Conservation (phyloP, 1,140 invertebrate species). For the Mesaphorura yosii region DNA sequence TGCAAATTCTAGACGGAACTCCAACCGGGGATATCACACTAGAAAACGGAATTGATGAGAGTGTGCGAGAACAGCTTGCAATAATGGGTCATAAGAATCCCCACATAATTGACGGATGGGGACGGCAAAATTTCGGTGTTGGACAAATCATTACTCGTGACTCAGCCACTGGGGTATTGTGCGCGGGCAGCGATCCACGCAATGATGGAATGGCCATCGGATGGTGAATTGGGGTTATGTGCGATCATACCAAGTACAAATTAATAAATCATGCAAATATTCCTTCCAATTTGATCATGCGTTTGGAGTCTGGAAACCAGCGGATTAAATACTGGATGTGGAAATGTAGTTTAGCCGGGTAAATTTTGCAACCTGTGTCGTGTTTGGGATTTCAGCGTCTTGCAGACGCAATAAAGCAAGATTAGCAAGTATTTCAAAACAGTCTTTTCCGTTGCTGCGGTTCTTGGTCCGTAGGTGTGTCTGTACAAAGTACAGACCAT, state of each 20-base stretch:
- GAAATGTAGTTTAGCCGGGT: neutral
- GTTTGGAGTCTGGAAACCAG: neutral
- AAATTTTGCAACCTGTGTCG: neutral
- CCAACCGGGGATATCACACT: conserved; percentile 24
- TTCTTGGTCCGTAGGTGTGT: no score
- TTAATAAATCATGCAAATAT: no score
- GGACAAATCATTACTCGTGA: conserved; percentile 36
- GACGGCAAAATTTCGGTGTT: conserved; percentile 34
- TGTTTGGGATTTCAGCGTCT: no score
- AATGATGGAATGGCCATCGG: conserved; percentile 34
- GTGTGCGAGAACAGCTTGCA: conserved; percentile 28
- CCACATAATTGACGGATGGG: conserved; percentile 24
- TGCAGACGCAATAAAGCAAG: no score
- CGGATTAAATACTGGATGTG: neutral
- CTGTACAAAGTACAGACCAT: no score
- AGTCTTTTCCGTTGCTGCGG: no score
- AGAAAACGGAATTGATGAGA: conserved; percentile 34
- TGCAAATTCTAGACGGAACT: conserved; percentile 33
- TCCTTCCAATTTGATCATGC: no score
- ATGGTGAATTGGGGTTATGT: conserved; percentile 1
- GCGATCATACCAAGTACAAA: no score
- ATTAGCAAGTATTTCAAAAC: no score
- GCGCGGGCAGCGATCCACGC: conserved; percentile 30
- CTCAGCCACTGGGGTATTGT: conserved; percentile 23
- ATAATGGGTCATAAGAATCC: conserved; percentile 32